Evolutionary conservation across 2,888 invertebrate species (phyloP).

Genomic region (Rhimphoctona megacephalus): DNA sequence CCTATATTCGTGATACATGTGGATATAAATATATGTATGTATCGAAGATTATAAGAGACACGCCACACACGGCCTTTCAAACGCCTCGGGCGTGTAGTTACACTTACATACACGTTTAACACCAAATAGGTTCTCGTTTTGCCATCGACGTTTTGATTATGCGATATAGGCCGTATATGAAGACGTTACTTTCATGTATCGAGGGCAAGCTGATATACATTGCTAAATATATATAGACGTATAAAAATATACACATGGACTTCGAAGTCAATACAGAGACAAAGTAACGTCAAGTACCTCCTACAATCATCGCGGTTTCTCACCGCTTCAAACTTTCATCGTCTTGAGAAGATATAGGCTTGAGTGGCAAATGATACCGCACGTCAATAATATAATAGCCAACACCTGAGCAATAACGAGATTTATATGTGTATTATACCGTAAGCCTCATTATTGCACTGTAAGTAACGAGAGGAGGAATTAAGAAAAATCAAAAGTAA

Average conservation of each 20-base stretch:
- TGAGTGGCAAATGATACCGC: slow-evolving; percentile 64
- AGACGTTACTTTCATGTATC: slow-evolving; percentile 62
- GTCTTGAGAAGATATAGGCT: slow-evolving; percentile 50
- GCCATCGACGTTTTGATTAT: slow-evolving; percentile 66
- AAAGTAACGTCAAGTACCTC: slow-evolving; percentile 46
- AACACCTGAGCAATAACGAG: slow-evolving; percentile 30
- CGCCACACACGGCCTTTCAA: slow-evolving; percentile 62
- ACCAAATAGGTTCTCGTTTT: slow-evolving; percentile 23
- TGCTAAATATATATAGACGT: background rate
- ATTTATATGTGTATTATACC: slow-evolving; percentile 15
- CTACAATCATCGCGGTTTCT: slow-evolving; percentile 66
- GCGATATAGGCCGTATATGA: slow-evolving; percentile 47
- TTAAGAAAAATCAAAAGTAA: background rate
- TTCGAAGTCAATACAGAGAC: slow-evolving; percentile 25
- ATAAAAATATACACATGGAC: slow-evolving; percentile 13
- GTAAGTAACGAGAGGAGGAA: slow-evolving; percentile 28
- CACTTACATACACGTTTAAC: slow-evolving; percentile 36
- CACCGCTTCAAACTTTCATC: slow-evolving; percentile 65
- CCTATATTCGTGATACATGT: slow-evolving; percentile 28
- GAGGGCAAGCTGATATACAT: slow-evolving; percentile 43
- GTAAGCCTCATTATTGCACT: slow-evolving; percentile 50
- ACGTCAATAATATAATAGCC: slow-evolving; percentile 60
- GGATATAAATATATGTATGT: slow-evolving; percentile 9
- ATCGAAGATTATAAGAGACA: slow-evolving; percentile 49
- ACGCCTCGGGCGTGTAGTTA: slow-evolving; percentile 61